Conservation (phyloP, 2,888 invertebrate genomes). For the Athalia cordata region DNA sequence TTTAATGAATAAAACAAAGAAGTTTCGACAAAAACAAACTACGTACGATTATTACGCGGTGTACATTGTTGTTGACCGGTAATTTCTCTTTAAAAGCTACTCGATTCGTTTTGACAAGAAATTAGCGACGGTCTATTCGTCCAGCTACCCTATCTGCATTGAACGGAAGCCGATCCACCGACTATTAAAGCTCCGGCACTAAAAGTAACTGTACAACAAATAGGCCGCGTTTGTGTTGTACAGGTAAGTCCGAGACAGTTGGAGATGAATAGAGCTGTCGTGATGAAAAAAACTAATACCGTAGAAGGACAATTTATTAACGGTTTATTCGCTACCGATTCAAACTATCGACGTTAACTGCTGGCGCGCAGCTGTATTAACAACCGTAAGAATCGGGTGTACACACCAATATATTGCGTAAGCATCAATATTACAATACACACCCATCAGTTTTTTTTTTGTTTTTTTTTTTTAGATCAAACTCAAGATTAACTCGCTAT, state of each 20-base stretch:
- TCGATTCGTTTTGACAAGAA: slow-evolving; percentile 27
- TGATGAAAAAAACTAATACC: slow-evolving; percentile 43
- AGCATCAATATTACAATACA: not conserved
- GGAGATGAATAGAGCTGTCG: slow-evolving; percentile 43
- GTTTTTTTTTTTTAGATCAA: slow-evolving; percentile 17
- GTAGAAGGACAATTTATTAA: slow-evolving; percentile 47
- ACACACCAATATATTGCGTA: slow-evolving; percentile 15
- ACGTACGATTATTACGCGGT: not conserved
- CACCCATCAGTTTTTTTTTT: slow-evolving; percentile 6
- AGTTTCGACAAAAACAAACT: not conserved
- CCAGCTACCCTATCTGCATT: slow-evolving; percentile 21
- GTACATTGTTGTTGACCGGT: not conserved
- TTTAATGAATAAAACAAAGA: not conserved
- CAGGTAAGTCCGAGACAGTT: slow-evolving; percentile 6
- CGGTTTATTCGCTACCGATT: slow-evolving; percentile 48
- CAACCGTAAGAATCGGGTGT: slow-evolving; percentile 1
- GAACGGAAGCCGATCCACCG: slow-evolving; percentile 21
- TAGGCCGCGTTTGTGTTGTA: slow-evolving; percentile 9
- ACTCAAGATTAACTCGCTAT: slow-evolving; percentile 15
- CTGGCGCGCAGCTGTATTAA: not conserved
- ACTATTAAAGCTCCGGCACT: slow-evolving; percentile 15
- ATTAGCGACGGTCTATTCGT: slow-evolving; percentile 21
- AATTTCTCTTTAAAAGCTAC: not conserved
- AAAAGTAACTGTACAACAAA: slow-evolving; percentile 36
- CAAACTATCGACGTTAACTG: not conserved